Conservation (phyloP, 2,888 invertebrate species). For the Thysanoteuthis rhombus region DNA sequence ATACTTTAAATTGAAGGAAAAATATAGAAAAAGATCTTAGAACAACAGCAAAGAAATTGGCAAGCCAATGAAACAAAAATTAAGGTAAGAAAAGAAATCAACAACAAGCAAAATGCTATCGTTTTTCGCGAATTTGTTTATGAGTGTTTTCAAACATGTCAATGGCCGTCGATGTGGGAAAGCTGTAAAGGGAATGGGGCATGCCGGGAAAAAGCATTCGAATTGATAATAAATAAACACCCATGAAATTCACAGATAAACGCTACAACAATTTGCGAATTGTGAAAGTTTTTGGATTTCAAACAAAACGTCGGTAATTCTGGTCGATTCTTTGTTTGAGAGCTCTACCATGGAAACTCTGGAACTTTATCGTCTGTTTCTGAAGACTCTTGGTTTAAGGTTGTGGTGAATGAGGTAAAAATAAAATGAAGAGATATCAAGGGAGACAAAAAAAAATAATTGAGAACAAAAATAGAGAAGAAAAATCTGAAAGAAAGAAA, state of each 20-base stretch:
- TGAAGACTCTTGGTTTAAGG: not conserved
- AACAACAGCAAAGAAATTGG: not conserved
- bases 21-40: not conserved
- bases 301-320: not conserved
- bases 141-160: not conserved
- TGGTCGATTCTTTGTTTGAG: not conserved
- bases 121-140: not conserved
- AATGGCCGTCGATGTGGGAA: not conserved
- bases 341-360: not conserved
- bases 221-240: not conserved
- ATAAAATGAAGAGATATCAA: not conserved
- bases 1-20: not conserved
- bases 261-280: not conserved
- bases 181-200: not conserved
- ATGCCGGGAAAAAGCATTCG: not conserved
- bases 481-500: not conserved
- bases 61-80: not conserved
- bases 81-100: not conserved
- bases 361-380: not conserved
- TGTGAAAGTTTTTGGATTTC: not conserved
- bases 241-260: not conserved
- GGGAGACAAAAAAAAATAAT: not conserved
- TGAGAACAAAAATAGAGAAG: not conserved
- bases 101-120: not conserved
- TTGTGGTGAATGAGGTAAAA: not conserved